These are phyloP conservation scores for Noctua comes DNA, from an alignment of 2,888 invertebrate genomes.

Conservation along the genomic window DNA sequence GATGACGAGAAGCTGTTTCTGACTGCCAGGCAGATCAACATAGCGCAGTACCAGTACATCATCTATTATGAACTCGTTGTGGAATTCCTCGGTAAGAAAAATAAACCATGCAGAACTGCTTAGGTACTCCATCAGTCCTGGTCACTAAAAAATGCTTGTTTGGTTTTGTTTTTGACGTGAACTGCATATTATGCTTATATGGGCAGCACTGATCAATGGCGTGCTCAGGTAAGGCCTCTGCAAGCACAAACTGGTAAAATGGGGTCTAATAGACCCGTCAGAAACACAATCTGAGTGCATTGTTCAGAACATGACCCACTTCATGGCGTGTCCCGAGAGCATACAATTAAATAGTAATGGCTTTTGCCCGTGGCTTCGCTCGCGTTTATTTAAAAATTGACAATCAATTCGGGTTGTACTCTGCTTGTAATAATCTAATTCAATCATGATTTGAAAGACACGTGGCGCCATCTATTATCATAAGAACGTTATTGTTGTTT, in stretches of 20 bases:
- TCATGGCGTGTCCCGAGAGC: neutral
- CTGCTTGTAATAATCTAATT: no score
- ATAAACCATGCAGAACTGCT: neutral
- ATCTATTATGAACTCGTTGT: conserved; percentile 95
- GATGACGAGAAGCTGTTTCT: conserved; percentile 94
- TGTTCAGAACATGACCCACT: neutral
- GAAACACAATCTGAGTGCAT: neutral
- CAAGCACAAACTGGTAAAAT: neutral
- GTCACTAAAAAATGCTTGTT: neutral
- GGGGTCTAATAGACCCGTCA: neutral
- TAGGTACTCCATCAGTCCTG: neutral
- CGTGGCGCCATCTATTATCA: no score
- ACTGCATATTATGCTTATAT: neutral
- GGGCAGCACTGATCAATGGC: neutral
- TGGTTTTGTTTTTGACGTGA: no score
- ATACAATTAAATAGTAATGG: neutral
- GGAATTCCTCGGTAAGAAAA: conserved; percentile 92
- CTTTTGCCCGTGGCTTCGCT: no score
- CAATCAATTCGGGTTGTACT: no score
- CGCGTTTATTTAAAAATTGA: no score
- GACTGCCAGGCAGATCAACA: conserved; percentile 91
- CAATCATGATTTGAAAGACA: no score
- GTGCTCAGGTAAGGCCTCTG: neutral
- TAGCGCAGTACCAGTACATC: conserved; percentile 94
- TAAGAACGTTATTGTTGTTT: no score